phyloP scores from a whole-genome alignment of 2,888 invertebrate species.

The Nemapogon koenigi region DNA sequence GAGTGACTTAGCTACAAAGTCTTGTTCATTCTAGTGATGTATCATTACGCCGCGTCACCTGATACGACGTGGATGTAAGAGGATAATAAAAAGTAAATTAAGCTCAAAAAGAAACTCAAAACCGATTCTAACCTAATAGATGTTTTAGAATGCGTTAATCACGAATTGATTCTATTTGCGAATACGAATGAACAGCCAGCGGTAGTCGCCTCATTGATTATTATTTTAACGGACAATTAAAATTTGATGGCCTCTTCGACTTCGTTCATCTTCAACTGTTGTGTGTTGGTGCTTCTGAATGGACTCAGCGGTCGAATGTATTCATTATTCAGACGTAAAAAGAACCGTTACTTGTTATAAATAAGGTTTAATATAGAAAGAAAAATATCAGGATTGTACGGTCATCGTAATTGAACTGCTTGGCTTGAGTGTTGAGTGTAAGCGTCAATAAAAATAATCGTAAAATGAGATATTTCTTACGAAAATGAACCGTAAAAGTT shows the following conservation, averaged over 20 bases:
- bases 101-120: not conserved
- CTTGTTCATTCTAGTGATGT: too few relatives aligned
- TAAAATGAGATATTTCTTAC: conserved; percentile 30
- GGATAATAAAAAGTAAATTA: too few relatives aligned
- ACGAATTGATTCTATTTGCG: conserved; percentile 41
- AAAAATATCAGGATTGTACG: conserved; percentile 23
- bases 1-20: too few relatives aligned
- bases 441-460: conserved; percentile 63
- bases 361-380: conserved; percentile 28
- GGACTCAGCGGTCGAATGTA: not conserved
- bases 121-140: not conserved
- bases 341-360: not conserved
- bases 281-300: not conserved
- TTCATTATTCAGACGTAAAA: not conserved
- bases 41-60: too few relatives aligned
- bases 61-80: too few relatives aligned
- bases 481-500: conserved; percentile 25
- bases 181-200: conserved; percentile 27
- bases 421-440: conserved; percentile 52
- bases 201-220: conserved; percentile 61
- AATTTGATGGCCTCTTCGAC: conserved; percentile 60
- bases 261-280: conserved; percentile 53
- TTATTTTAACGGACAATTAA: conserved; percentile 64
- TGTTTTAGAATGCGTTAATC: not conserved
- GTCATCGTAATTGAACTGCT: conserved; percentile 25